phyloP scores from a whole-genome alignment of 2,888 invertebrate species.

The Melinopterus prodromus region DNA sequence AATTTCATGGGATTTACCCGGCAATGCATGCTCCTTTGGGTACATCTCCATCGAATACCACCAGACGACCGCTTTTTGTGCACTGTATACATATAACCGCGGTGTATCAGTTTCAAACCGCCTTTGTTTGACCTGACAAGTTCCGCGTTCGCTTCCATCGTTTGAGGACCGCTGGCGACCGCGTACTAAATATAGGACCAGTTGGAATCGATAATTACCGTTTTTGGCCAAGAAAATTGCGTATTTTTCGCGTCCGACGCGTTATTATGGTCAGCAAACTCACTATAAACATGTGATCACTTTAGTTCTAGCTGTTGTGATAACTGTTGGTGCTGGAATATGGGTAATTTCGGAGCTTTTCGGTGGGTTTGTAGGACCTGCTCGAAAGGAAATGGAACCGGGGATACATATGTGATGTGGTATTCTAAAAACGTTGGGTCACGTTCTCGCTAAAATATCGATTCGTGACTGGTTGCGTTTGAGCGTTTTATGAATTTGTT shows the following conservation, averaged over 20 bases:
- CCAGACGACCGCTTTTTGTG: slow-evolving; percentile 59
- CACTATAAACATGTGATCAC: background rate
- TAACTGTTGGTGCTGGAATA: background rate
- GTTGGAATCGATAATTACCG: slow-evolving; percentile 32
- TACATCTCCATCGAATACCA: slow-evolving; percentile 62
- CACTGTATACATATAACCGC: slow-evolving; percentile 62
- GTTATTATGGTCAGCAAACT: background rate
- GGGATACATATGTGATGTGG: background rate
- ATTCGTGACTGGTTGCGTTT: background rate
- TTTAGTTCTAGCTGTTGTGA: background rate
- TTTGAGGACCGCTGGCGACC: slow-evolving; percentile 44
- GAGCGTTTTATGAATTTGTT: background rate
- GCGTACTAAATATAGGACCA: background rate
- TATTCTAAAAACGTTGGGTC: background rate
- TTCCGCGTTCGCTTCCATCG: slow-evolving; percentile 48
- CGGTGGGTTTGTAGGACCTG: background rate
- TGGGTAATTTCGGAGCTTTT: background rate
- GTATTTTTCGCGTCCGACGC: background rate
- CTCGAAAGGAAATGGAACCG: background rate
- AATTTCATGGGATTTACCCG: slow-evolving; percentile 49
- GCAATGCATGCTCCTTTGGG: slow-evolving; percentile 59
- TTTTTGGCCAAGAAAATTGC: slow-evolving; percentile 9
- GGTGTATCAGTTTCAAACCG: slow-evolving; percentile 61
- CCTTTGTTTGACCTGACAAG: slow-evolving; percentile 61
- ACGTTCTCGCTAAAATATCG: background rate